Base-by-base conservation (phyloP, 2,888 invertebrate species). In the Cordilura impudica region DNA sequence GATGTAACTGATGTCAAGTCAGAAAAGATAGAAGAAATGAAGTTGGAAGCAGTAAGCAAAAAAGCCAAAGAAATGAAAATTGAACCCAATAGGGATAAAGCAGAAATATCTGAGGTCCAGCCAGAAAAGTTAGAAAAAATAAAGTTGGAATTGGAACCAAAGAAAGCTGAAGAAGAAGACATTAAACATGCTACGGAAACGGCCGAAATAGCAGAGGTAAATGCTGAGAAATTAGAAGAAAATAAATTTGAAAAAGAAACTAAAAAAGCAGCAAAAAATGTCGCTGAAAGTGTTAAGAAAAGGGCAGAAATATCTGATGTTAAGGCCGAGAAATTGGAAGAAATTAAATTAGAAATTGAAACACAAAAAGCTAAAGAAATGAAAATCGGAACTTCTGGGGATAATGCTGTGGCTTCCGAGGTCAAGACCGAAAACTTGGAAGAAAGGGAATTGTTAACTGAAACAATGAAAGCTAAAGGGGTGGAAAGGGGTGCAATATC, bases 21-120 rank as follows among this genome's bases (percentile, higher is more conserved):
- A 0, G 69, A 75, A 14, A 81, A 31, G 4, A 45, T 76, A 2
- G 67, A 82, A 10, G 80, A 79, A 29, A 54, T 77, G 21, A 12
- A 66, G 16, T 0, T 71, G 3, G 60, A 10, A 14, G 54, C 75
- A 0, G 60, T 81, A 19, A 72, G 8, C 4, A 65, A 60, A 66
- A 65, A 66, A 31, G 8, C 26, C 1, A 12, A 43, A 18, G 26
- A 60, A 31, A 2, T 26, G 23, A 51, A 60, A 4, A 4, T 70
- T n/a, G 35, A 26, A 6, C 0, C 35, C 3, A 1, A n/a, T 5
- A 45, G 18, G 39, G 10, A n/a, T n/a, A 77, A 83, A 14, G 43
- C 26, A 10, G 63, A 56, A 18, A 31, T 69, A 19, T 69, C 70
- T 1, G 71, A 71, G 14, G 51, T 51, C 10, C n/a, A n/a, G n/a